Evolutionary conservation across 2,888 invertebrate species (phyloP), one percentile per base, ranked within the genome.

Genomic region (Galeopsomyia nigrocyanea): DNA sequence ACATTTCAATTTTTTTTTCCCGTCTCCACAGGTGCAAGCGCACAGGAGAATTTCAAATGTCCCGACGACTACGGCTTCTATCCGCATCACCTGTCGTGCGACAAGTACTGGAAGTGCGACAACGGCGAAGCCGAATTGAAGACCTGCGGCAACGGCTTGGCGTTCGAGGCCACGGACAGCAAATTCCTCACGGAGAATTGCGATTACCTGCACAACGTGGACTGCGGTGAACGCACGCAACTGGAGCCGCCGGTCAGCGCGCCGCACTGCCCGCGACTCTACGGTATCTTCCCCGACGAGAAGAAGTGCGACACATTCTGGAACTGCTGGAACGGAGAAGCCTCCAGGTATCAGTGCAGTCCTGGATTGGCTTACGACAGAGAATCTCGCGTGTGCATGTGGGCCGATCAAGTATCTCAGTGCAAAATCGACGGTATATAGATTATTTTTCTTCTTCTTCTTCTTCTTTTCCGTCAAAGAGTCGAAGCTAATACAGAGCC

Each of bases 271-370:
- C 87, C 93, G 58, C 90, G 96, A 73, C 88, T 97, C 79, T 97
- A 96, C 87, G 97, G 97, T 82, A 96, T 97, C 89, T 97, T 96
- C 91, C 88, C 95, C 77, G 96, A 97, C 84, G 94, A 92, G 68
- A 89, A 88, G 80, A 95, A 95, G 87, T 97, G 97, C 86, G 95
- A 96, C 87, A 94, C 94, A 17, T 97, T 97, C 93, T 97, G 96
- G 95, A 96, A 96, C 88, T 97, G 97, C 88, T 97, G 97, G 96
- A 96, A 95, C 88, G 97, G 97, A 66, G 96, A 97, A 87, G 93
- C 96, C 6, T 95, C 95, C 84, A 92, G 95, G 82, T 97, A 97
- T 88, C 95, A 96, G 87, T 97, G 97, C 89, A 95, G 96, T 79
- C 96, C 97, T 81, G 97, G 97, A 80, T 90, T 97, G 64, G 97